Base-by-base conservation (phyloP, 2,113 vertebrate species). In the Lonchura striata region DNA sequence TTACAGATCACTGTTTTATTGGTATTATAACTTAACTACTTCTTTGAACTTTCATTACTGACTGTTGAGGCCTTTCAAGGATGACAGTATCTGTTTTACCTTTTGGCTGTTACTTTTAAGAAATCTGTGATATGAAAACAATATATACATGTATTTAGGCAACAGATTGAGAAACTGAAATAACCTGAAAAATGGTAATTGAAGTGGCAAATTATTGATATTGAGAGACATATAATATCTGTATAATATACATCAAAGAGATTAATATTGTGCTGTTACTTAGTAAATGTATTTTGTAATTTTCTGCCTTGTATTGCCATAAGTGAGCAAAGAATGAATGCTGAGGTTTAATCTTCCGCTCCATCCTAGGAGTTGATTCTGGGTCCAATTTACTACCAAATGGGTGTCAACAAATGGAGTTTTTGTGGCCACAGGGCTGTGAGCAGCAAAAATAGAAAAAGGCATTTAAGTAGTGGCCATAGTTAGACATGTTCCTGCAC, bases 1-100 rank as follows among this genome's bases (percentile, higher is more conserved):
- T 97, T 96, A 91, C 72, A 92, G 91, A 82, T 88, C 30, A 8
- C 42, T 69, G 10, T 86, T 98, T 94, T 90, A 93, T 83, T 96
- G 83, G 28, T 46, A 22, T 84, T 84, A 80, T 90, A 96, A 92
- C 70, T 89, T 89, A 57, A 64, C 37, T 23, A 41, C 16, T 71
- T 54, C 81, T 93, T 90, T 76, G 80, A 92, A 96, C 37, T 81
- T 88, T 88, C 42, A 53, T 81, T 96, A 53, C 72, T 63, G n/a
- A n/a, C 37, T 94, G 57, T 60, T 92, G 28, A 94, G 78, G 70
- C 41, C 69, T 83, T 95, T 90, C 92, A 78, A 91, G 84, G 57
- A 88, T 80, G 41, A 59, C 54, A 86, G 53, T 46, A 82, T 88
- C 90, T 94, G 44, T 95, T 91, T 95, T 50, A 81, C 13, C 42